Conservation (phyloP, 2,888 invertebrate genomes). For the Lochmaea crataegi region DNA sequence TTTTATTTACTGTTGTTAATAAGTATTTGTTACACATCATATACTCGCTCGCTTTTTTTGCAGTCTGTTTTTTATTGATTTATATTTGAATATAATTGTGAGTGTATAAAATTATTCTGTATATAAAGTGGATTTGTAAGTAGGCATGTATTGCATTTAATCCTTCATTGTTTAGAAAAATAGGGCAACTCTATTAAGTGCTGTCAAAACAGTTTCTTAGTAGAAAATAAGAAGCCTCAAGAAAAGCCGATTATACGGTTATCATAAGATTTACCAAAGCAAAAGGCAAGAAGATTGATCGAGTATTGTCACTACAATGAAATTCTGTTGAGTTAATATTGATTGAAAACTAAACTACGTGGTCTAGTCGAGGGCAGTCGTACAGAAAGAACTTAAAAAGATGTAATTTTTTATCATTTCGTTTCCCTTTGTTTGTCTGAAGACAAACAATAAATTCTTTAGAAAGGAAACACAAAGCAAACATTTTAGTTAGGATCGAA, state of each 20-base stretch:
- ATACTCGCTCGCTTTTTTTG: too few relatives aligned
- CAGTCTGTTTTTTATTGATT: too few relatives aligned
- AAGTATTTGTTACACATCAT: too few relatives aligned
- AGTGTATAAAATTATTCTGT: not conserved
- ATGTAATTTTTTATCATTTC: conserved; percentile 20
- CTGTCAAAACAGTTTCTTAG: conserved; percentile 32
- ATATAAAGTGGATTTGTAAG: not conserved
- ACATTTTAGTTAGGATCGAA: not conserved
- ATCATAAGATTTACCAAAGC: conserved; percentile 33
- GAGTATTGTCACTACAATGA: conserved; percentile 31
- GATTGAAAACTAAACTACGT: conserved; percentile 35
- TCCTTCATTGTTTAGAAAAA: conserved; percentile 19
- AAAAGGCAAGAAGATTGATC: conserved; percentile 33
- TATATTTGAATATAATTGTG: too few relatives aligned
- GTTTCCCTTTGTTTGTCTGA: not conserved
- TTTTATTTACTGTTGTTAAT: too few relatives aligned
- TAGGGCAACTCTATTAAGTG: conserved; percentile 24
- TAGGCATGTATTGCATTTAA: not conserved
- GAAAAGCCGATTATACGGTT: conserved; percentile 35
- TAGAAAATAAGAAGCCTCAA: conserved; percentile 22
- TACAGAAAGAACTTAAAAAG: conserved; percentile 18
- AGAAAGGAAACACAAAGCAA: not conserved
- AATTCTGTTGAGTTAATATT: conserved; percentile 32
- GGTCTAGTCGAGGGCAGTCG: conserved; percentile 20
- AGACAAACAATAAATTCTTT: not conserved